Evolutionary conservation across 2,888 invertebrate genomes (phyloP).

Genomic region (Achlya flavicornis): DNA sequence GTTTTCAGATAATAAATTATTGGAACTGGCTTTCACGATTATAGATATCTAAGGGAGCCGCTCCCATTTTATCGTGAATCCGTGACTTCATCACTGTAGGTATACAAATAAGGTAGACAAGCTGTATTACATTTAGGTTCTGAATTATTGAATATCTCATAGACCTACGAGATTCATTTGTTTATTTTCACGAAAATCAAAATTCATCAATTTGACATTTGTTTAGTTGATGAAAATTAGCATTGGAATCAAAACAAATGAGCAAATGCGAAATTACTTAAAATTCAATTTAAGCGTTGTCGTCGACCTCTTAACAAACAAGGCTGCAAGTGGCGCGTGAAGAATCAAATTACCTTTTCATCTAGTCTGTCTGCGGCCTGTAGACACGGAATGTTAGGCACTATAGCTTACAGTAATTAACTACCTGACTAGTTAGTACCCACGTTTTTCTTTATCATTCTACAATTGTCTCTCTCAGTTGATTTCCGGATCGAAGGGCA

Average conservation of each 20-base stretch:
- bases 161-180: too few species aligned
- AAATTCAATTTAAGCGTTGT: slow-evolving; percentile 11
- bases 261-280: not conserved
- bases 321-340: slow-evolving; percentile 56
- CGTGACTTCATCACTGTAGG: not conserved
- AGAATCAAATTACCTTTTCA: slow-evolving; percentile 55
- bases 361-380: slow-evolving; percentile 18
- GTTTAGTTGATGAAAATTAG: too few species aligned
- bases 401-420: not conserved
- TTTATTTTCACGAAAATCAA: too few species aligned
- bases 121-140: too few species aligned
- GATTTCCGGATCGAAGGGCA: too few species aligned
- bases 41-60: not conserved
- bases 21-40: not conserved
- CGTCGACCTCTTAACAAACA: slow-evolving; percentile 26
- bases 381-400: not conserved
- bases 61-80: not conserved
- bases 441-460: too few species aligned
- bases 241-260: too few species aligned
- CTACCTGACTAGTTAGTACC: not conserved
- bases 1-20: not conserved
- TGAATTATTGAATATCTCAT: too few species aligned
- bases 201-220: too few species aligned
- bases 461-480: too few species aligned
- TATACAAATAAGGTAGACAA: not conserved